A percentile compares a stretch with the other conserved stretches of the same genome.
Conservation (phyloP, 2,113 vertebrate species). For the Oostethus manadensis region DNA sequence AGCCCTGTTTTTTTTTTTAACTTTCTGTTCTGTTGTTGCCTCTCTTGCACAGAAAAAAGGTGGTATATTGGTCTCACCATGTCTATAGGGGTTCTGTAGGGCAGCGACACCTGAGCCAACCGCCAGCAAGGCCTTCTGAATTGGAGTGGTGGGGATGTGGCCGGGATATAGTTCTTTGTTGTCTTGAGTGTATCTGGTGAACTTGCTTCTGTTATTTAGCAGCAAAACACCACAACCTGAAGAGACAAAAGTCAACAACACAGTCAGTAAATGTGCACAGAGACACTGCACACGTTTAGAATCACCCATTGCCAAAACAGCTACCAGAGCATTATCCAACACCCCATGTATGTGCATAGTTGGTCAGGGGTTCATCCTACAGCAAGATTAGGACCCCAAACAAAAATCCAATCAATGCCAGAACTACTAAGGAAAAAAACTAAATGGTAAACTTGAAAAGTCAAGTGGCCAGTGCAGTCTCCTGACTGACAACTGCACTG, state of each 20-base stretch:
- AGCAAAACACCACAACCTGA: conserved; percentile 3
- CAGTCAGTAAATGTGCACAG: not conserved
- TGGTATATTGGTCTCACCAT: conserved; percentile 78
- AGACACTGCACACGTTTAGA: not conserved
- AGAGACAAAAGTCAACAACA: conserved; percentile 1
- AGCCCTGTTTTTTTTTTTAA: not conserved
- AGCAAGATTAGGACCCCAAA: too few species aligned
- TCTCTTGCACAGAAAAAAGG: not conserved
- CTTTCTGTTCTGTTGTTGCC: not conserved
- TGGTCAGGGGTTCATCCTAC: too few species aligned
- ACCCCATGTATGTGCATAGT: too few species aligned
- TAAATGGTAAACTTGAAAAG: too few species aligned
- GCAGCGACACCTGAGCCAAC: conserved; percentile 82
- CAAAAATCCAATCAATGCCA: too few species aligned
- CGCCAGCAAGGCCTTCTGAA: conserved; percentile 86
- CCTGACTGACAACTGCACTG: too few species aligned
- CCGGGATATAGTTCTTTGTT: conserved; percentile 74
- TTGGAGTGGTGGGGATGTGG: conserved; percentile 80
- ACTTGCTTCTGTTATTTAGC: conserved; percentile 24
- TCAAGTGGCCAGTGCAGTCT: too few species aligned
- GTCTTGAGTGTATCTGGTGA: conserved; percentile 6
- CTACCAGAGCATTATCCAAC: too few species aligned
- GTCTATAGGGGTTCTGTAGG: conserved; percentile 85
- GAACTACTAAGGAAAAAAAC: too few species aligned
- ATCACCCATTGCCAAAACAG: not conserved